These are phyloP conservation scores for Amiota minor DNA, from an alignment of 2,888 invertebrate genomes.

Conservation along the genomic window DNA sequence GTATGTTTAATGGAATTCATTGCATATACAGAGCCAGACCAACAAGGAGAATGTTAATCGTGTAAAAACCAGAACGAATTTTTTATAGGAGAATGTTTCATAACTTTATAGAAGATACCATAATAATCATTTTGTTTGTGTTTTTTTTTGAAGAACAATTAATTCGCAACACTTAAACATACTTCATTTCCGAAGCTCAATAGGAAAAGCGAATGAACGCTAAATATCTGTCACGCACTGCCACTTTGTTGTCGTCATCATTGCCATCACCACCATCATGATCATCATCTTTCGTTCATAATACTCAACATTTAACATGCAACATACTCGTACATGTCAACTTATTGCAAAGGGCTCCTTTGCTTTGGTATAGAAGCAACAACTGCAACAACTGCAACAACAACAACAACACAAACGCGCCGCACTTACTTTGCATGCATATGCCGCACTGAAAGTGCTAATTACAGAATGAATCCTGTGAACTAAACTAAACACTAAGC, in stretches of 20 bases:
- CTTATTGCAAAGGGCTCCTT: background rate
- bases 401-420: background rate
- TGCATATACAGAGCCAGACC: too few species aligned
- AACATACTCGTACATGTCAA: background rate
- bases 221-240: background rate
- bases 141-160: too few species aligned
- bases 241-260: background rate
- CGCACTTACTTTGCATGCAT: constrained; percentile 22
- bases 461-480: constrained; percentile 42
- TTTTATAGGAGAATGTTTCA: too few species aligned
- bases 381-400: background rate
- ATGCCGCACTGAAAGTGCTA: constrained; percentile 34
- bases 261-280: background rate
- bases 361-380: background rate
- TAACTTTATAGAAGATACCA: too few species aligned
- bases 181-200: too few species aligned
- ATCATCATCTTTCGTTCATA: background rate
- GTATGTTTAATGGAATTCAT: background rate
- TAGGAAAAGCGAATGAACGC: background rate
- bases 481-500: constrained; percentile 21
- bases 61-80: too few species aligned
- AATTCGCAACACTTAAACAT: too few species aligned
- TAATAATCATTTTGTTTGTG: too few species aligned
- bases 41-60: too few species aligned
- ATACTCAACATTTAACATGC: background rate